Evolutionary conservation across 92 coral and sea anemone genomes (phyloP).

Genomic region (Parazoanthus darwini): DNA sequence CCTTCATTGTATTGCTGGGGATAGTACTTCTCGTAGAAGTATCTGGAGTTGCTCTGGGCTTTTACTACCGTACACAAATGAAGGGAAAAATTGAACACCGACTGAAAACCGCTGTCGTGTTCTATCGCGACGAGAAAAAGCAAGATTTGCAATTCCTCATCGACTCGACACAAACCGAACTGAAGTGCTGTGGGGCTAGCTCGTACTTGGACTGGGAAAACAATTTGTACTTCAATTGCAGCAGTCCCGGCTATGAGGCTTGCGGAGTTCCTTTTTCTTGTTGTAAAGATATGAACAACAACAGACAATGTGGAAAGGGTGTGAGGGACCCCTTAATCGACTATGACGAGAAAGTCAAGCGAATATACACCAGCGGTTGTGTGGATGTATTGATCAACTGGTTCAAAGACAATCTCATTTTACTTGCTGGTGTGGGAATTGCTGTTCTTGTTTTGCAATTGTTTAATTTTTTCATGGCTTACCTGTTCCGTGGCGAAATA

Average conservation of each 20-base stretch:
- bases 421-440: constrained; percentile 53
- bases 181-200: constrained; percentile 63
- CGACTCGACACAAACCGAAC: constrained; percentile 63
- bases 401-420: constrained; percentile 55
- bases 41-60: constrained; percentile 52
- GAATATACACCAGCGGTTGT: constrained; percentile 64
- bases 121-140: constrained; percentile 60
- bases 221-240: constrained; percentile 67
- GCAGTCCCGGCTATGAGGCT: constrained; percentile 52
- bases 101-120: constrained; percentile 42
- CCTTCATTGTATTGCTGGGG: constrained; percentile 46
- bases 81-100: constrained; percentile 41
- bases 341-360: not conserved
- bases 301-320: constrained; percentile 73
- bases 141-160: constrained; percentile 64
- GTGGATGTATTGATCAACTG: constrained; percentile 48
- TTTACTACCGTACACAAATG: constrained; percentile 51
- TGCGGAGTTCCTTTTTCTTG: constrained; percentile 80
- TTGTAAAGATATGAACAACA: constrained; percentile 54
- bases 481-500: constrained; percentile 52
- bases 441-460: constrained; percentile 54
- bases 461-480: constrained; percentile 59
- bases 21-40: constrained; percentile 50
- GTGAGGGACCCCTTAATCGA: constrained; percentile 41
- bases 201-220: constrained; percentile 63